Evolutionary conservation across 2,113 vertebrate genomes (phyloP).

Genomic region (Ictalurus furcatus): DNA sequence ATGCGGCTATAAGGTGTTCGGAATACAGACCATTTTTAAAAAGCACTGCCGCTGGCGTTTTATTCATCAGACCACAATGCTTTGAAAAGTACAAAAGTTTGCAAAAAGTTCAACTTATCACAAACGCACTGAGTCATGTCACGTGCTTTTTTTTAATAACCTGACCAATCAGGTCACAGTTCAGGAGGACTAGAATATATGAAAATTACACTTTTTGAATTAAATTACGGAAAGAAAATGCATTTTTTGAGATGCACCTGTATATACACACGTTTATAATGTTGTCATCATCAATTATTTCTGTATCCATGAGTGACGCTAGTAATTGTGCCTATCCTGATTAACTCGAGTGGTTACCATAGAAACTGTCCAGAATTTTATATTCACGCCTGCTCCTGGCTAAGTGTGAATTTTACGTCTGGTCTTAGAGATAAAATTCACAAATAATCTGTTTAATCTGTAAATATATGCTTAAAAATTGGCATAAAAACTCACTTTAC

Average conservation of each 20-base stretch:
- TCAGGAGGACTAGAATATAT: no score
- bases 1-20: background rate
- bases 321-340: background rate
- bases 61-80: slow-evolving; percentile 26
- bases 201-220: no score
- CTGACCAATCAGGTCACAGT: background rate
- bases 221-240: no score
- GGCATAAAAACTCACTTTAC: background rate
- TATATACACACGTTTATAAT: no score
- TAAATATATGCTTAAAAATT: background rate
- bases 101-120: background rate
- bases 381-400: background rate
- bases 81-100: slow-evolving; percentile 26
- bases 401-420: background rate
- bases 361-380: background rate
- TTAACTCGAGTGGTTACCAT: background rate
- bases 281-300: background rate
- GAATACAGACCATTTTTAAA: slow-evolving; percentile 14
- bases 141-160: background rate
- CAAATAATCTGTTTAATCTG: background rate
- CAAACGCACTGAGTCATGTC: background rate
- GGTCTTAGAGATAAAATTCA: background rate
- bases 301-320: background rate
- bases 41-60: background rate
- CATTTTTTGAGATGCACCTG: no score